Base-by-base conservation (phyloP, 2,113 vertebrate genomes). In the Ascaphus truei region DNA sequence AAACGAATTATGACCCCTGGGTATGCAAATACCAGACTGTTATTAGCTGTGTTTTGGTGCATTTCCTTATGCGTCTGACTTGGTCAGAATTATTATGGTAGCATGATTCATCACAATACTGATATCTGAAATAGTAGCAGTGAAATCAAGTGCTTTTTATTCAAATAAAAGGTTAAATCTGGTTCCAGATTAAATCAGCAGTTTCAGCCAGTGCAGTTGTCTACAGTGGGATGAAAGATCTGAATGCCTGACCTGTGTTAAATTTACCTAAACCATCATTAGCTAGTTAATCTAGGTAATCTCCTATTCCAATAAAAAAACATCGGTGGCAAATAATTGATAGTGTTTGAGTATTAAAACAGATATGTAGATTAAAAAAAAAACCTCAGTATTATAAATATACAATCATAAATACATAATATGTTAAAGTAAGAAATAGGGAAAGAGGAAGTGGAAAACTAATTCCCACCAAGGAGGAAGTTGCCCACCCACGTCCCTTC, bases 391-490 rank as follows among this genome's bases (percentile, higher is more conserved):
- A 41, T 43, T n/a, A 30, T 13, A 56, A 50, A 37, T 15, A 7
- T 6, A 16, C 18, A 15, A 36, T 36, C 30, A 25, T 23, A 36
- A 37, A 13, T 18, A 50, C 29, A 31, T 29, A n/a, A n/a, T n/a
- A 36, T 23, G 36, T 39, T 31, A 53, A 39, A 52, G 23, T 15
- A 16, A 55, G 27, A 51, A n/a, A n/a, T 26, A 50, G 27, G 47
- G 59, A 68, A 59, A 18, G 29, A 66, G n/a, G 30, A 55, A 59
- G 43, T 59, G 55, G 53, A 68, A n/a, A n/a, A 68, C 66, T 50
- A 9, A 22, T 25, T 27, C 25, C 9, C 6, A 47, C 3, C 1
- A 12, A 48, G 15, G 27, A 50, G 66, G 55, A 68, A 68, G 53
- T 45, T n/a, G 29, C 64, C 55, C 66, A 68, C 66, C 66, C 31